Evolutionary conservation across 2,113 vertebrate genomes (phyloP).

Genomic region (Bubo blakistoni): DNA sequence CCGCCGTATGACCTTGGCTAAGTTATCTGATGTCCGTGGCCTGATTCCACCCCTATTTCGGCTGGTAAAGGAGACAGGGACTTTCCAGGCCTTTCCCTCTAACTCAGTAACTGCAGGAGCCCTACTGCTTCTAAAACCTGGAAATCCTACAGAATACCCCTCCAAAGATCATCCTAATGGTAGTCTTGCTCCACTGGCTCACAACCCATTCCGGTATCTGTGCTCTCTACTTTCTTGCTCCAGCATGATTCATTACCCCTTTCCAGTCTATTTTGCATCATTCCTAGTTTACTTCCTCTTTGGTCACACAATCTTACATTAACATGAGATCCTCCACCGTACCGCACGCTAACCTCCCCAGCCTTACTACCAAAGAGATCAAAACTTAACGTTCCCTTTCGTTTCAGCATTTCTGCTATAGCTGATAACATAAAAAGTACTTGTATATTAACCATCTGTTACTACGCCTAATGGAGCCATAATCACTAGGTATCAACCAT

Average conservation of each 20-base stretch:
- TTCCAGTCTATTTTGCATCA: no score
- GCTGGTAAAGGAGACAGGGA: neutral
- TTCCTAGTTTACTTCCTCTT: neutral
- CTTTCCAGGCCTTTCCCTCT: neutral
- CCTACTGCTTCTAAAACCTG: neutral
- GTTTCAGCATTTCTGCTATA: neutral
- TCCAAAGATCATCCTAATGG: rapidly evolving
- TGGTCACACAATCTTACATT: neutral
- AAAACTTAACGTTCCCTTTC: neutral
- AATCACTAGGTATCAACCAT: neutral
- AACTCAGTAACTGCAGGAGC: neutral
- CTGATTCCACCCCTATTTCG: neutral
- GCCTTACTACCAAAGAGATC: neutral
- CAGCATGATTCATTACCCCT: neutral
- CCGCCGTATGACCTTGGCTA: neutral
- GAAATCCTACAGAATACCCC: neutral
- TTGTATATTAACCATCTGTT: neutral
- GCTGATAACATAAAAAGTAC: neutral
- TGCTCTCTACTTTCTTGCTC: neutral
- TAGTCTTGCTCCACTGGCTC: neutral
- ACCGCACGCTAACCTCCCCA: neutral
- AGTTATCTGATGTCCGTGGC: neutral
- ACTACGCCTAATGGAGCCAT: neutral
- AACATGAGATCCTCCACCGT: rapidly evolving
- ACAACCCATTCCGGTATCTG: rapidly evolving